These are phyloP conservation scores for Cossypha niveicapilla DNA, from an alignment of 2,797 vertebrate genomes.

Conservation along the genomic window DNA sequence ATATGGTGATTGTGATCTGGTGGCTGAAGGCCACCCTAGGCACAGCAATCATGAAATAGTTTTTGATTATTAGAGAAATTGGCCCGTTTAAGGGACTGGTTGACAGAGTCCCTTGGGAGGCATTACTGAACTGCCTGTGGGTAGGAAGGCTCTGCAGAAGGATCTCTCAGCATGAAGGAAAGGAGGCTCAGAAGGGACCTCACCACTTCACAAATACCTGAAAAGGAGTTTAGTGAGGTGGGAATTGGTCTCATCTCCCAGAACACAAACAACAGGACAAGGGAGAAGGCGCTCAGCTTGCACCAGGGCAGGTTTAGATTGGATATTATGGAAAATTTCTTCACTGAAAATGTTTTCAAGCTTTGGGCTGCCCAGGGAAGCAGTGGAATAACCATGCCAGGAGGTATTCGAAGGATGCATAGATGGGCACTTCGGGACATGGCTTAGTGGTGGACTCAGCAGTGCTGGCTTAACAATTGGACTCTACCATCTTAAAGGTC, in stretches of 20 bases:
- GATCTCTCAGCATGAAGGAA: background rate
- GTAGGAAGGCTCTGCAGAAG: background rate
- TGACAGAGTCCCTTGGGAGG: background rate
- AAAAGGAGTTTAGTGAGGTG: background rate
- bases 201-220: background rate
- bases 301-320: background rate
- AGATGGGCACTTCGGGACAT: background rate
- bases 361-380: background rate
- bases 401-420: background rate
- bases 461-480: background rate
- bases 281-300: background rate
- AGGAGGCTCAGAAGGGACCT: background rate
- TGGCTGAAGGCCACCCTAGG: background rate
- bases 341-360: background rate
- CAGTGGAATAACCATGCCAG: background rate
- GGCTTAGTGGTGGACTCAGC: background rate
- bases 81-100: background rate
- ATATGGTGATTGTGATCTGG: background rate
- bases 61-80: background rate
- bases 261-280: background rate
- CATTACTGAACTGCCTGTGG: background rate
- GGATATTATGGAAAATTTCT: background rate
- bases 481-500: background rate
- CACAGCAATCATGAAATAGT: background rate
- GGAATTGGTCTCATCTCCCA: background rate